Evolutionary conservation across 1,140 invertebrate genomes (phyloP).

Genomic region (Diorhabda sublineata): DNA sequence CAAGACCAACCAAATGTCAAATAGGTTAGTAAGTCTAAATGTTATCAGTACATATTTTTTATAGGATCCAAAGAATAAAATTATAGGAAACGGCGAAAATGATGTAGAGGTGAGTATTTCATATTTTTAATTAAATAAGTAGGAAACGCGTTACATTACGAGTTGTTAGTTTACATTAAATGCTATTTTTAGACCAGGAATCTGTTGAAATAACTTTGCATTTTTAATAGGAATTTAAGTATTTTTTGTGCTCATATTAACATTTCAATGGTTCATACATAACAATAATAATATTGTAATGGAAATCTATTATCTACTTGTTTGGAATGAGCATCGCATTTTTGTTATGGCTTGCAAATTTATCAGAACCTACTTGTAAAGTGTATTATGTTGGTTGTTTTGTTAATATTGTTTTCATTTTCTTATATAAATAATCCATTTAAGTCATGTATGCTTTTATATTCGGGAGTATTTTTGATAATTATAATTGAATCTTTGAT

Average conservation of each 20-base stretch:
- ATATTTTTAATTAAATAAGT: background rate
- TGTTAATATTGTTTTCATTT: no score
- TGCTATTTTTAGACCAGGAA: constrained; percentile 27
- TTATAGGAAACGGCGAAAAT: constrained; percentile 36
- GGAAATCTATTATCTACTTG: no score
- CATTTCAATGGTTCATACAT: no score
- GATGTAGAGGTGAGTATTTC: constrained; percentile 40
- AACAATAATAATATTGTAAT: no score
- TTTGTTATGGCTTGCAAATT: no score
- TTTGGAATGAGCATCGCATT: no score
- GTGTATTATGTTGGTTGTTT: no score
- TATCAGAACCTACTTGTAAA: no score
- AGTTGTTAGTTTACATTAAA: constrained; percentile 23
- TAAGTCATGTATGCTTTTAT: no score
- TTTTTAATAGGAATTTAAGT: constrained; percentile 4
- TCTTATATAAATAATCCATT: no score
- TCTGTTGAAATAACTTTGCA: constrained; percentile 20
- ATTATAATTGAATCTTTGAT: no score
- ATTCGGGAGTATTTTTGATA: no score
- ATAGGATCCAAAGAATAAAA: constrained; percentile 40
- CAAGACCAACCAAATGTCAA: constrained; percentile 22
- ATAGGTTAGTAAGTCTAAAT: constrained; percentile 32
- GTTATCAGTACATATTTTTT: constrained; percentile 31
- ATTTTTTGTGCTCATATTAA: background rate
- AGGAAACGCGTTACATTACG: constrained; percentile 2